These are phyloP conservation scores for Adineta ricciae DNA, from an alignment of 2,888 invertebrate genomes.

Conservation along the genomic window DNA sequence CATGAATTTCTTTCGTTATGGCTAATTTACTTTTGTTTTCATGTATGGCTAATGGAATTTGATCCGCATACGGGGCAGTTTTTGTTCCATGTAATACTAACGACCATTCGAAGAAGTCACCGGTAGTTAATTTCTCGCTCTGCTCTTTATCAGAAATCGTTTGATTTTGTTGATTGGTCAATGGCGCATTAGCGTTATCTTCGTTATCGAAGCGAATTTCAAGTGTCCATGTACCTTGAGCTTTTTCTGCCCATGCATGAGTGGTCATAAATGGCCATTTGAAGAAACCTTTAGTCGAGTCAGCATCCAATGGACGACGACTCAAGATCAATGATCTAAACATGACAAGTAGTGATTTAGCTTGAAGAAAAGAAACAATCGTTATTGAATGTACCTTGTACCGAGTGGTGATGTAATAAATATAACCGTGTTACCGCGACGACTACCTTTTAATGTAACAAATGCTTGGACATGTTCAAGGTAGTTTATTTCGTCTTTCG, in stretches of 20 bases:
- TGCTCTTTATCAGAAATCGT: neutral
- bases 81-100: conserved; percentile 89
- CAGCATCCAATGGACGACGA: conserved; percentile 84
- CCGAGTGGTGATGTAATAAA: conserved; percentile 65
- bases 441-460: conserved; percentile 77
- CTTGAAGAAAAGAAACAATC: neutral
- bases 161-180: conserved; percentile 8
- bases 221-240: conserved; percentile 82
- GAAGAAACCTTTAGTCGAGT: conserved; percentile 82
- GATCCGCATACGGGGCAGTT: conserved; percentile 76
- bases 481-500: conserved; percentile 73
- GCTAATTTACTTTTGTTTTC: conserved; percentile 26
- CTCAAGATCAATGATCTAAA: conserved; percentile 90
- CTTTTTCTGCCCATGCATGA: conserved; percentile 98
- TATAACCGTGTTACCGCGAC: conserved; percentile 60
- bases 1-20: conserved; percentile 31
- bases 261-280: conserved; percentile 99
- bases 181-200: conserved; percentile 6
- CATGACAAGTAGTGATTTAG: neutral
- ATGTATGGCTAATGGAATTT: conserved; percentile 45
- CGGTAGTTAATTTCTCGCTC: conserved; percentile 36
- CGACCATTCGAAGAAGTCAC: conserved; percentile 66
- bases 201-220: conserved; percentile 61
- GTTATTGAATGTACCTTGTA: neutral
- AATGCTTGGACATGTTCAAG: conserved; percentile 97